Evolutionary conservation across 2,888 invertebrate genomes (phyloP), one percentile per base, ranked within the genome.

Genomic region (Drosophila dives): DNA sequence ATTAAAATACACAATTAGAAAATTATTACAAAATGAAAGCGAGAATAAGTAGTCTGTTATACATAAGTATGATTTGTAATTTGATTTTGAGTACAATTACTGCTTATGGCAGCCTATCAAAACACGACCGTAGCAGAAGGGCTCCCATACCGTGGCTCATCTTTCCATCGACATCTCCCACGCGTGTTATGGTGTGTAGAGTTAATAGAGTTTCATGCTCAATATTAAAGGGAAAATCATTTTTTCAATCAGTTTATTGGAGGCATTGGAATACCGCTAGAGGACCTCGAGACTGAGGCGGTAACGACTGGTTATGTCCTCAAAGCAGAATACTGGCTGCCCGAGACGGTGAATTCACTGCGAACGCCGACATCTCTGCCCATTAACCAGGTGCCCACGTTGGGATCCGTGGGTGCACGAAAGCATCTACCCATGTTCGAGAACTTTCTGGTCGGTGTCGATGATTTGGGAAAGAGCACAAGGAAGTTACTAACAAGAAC

Each of bases 261-360:
- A 17, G 93, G 93, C 38, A 91, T 93, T 58, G 93, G 93, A 69
- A 87, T 93, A 68, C 93, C 93, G 0, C 75, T 93, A n/a, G 90
- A 91, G 64, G 83, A 92, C 70, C 79, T 93, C 10, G 81, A 83
- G 0, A 84, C 66, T 38, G 92, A 93, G 63, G 91, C 92, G 0
- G 83, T 93, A n/a, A 93, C 92, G 0, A 90, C 92, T 0, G 93
- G 93, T 6, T 92, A 89, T 76, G 92, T 92, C 2, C 51, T 93
- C 0, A 93, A 93, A 60, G 91, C 90, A 3, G 92, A 93, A 72
- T 92, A 92, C 64, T 91, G 89, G 72, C 67, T 93, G 54, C 92
- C 92, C 4, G 83, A 77, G 4, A 86, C 83, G 33, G 91, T 90
- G 0, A 82, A 82, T 4, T 64, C 88, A 0, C 60, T 92, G 26